Percentiles rank a stretch among this genome's conserved stretches.
Conservation (phyloP, 2,797 vertebrate genomes). For the Neosalanx taihuensis region DNA sequence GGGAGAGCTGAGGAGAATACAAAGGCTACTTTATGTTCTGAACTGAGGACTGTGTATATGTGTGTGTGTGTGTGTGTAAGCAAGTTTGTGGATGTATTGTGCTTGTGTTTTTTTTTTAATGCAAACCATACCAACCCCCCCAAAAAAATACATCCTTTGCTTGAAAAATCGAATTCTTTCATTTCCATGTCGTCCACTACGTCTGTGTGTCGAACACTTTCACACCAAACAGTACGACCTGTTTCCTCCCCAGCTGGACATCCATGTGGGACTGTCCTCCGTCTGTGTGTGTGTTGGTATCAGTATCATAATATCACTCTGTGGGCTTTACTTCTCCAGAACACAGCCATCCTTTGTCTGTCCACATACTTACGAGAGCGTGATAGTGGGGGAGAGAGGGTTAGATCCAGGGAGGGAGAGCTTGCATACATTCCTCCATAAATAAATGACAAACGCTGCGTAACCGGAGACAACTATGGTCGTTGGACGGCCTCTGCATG, state of each 20-base stretch:
- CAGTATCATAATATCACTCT: conserved; percentile 42
- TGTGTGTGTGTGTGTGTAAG: conserved; percentile 4
- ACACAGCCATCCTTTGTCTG: conserved; percentile 61
- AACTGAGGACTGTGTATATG: background rate
- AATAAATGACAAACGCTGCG: conserved; percentile 59
- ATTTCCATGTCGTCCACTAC: background rate
- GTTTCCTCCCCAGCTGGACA: conserved; percentile 4
- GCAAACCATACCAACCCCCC: background rate
- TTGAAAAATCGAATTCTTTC: background rate
- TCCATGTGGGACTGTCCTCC: background rate
- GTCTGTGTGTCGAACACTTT: background rate
- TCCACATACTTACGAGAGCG: conserved; percentile 56
- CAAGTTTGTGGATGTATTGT: background rate
- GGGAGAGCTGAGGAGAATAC: conserved; percentile 14
- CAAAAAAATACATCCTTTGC: background rate
- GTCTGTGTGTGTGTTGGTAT: conserved; percentile 25
- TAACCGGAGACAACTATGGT: conserved; percentile 52
- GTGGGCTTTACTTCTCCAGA: conserved; percentile 47
- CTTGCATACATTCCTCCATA: conserved; percentile 66
- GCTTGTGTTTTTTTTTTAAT: background rate
- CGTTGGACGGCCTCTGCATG: conserved; percentile 16
- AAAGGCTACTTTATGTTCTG: conserved; percentile 21
- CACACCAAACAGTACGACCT: no score
- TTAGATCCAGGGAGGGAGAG: conserved; percentile 26
- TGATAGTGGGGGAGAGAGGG: conserved; percentile 53